These are phyloP conservation scores for Alloscopus bannaensis DNA, from an alignment of 2,888 invertebrate genomes.

Conservation along the genomic window DNA sequence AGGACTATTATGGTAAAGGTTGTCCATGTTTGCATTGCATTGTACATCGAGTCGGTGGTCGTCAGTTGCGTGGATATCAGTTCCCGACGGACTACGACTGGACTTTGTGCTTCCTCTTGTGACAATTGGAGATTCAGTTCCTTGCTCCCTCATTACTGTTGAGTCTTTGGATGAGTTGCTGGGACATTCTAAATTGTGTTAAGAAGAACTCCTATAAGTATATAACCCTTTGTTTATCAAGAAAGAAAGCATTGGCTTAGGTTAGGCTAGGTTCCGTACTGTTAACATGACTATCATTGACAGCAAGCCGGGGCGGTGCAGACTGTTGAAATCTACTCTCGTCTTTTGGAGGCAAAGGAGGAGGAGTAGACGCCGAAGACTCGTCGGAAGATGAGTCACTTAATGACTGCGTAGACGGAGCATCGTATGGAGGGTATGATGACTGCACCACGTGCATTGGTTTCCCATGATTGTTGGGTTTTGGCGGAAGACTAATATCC, in stretches of 20 bases:
- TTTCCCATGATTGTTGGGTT: conserved; percentile 56
- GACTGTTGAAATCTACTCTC: conserved; percentile 57
- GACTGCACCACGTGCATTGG: conserved; percentile 50
- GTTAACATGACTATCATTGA: conserved; percentile 47
- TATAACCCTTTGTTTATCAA: background rate
- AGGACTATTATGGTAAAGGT: conserved; percentile 43
- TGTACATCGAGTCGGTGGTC: conserved; percentile 43
- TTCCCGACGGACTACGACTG: conserved; percentile 58
- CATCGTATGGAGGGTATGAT: conserved; percentile 57
- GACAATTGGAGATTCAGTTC: conserved; percentile 36
- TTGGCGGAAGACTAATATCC: conserved; percentile 64
- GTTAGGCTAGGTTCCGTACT: too few species aligned
- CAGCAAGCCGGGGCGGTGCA: conserved; percentile 45
- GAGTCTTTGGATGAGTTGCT: conserved; percentile 58
- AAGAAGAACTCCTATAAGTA: background rate
- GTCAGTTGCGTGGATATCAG: conserved; percentile 42
- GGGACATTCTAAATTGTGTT: conserved; percentile 41
- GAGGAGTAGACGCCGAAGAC: conserved; percentile 78
- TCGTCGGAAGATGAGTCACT: conserved; percentile 90
- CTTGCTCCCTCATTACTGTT: conserved; percentile 36
- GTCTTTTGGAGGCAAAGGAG: conserved; percentile 73
- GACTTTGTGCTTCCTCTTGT: conserved; percentile 57
- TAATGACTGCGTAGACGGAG: conserved; percentile 41
- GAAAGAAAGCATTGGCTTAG: too few species aligned
- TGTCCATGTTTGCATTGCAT: conserved; percentile 40